phyloP scores from a whole-genome alignment of 2,797 vertebrate species.

The Mionectes olivaceus region DNA sequence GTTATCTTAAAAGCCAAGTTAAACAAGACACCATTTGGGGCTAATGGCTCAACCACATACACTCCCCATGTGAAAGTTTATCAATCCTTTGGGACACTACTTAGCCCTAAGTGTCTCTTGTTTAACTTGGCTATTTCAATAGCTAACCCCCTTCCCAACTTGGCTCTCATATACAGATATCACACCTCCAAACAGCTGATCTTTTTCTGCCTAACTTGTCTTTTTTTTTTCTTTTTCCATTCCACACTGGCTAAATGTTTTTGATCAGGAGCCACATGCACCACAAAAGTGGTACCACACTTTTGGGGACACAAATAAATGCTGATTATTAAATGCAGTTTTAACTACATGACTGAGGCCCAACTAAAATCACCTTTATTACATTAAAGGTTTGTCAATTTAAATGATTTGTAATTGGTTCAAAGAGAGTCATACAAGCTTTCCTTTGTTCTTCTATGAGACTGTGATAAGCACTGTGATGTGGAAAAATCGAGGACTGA shows the following conservation, averaged over 20 bases:
- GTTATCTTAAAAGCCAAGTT: constrained; percentile 68
- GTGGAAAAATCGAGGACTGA: neutral
- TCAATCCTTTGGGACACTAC: constrained; percentile 65
- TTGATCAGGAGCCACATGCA: constrained; percentile 33
- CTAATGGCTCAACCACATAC: constrained; percentile 48
- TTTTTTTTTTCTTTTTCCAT: neutral
- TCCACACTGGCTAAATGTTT: neutral
- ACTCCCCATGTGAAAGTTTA: constrained; percentile 66
- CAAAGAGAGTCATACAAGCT: neutral
- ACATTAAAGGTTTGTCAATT: neutral
- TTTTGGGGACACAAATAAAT: constrained; percentile 36
- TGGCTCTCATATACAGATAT: constrained; percentile 61
- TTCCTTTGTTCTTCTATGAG: neutral
- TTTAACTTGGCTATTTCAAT: constrained; percentile 69
- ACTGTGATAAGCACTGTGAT: neutral
- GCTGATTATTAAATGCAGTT: neutral
- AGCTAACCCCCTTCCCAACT: constrained; percentile 48
- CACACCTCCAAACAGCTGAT: constrained; percentile 68
- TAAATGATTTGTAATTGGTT: neutral
- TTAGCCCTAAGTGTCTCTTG: constrained; percentile 67
- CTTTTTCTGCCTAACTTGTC: constrained; percentile 53
- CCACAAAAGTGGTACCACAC: neutral
- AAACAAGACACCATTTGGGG: constrained; percentile 66
- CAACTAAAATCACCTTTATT: neutral
- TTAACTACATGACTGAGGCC: neutral